Base-by-base conservation (phyloP, 2,797 vertebrate genomes). In the Chiroxiphia lanceolata region DNA sequence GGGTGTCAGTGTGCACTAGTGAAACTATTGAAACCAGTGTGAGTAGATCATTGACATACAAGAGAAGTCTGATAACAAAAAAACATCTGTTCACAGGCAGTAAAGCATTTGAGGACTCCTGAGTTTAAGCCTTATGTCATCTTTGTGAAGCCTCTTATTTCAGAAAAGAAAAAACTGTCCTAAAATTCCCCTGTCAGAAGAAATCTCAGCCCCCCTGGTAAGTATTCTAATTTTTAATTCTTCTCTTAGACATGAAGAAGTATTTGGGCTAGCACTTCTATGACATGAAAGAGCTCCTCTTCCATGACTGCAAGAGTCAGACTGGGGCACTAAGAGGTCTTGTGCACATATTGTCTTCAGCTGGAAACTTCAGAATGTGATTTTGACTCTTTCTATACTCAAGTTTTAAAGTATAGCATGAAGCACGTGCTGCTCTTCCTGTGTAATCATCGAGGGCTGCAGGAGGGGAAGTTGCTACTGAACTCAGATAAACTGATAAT, bases 121-220 rank as follows among this genome's bases (percentile, higher is more conserved):
- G 99, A 99, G 89, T 99, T 99, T 95, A 99, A 98, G 93, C 99
- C 99, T 9, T 99, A 98, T 2, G 90, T 99, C 87, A 97, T 99
- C 91, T 99, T 99, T 84, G 98, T 99, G 87, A 99, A 98, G 96
- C 99, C 99, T 77, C 98, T 93, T 13, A 83, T 99, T 86, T 95
- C 94, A 21, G 98, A 99, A 40, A 97, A 97, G 94, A 97, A 96
- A 94, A 97, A 95, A 86, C 97, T 3, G 97, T 96, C 16, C 97
- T 98, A 22, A 98, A 97, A 50, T 98, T 20, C 98, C 98, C 42
- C 96, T 96, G 87, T 98, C 98, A 82, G 99, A 98, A 71, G 99
- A 99, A 74, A 97, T 97, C 44, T 94, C 95, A 78, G 12, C 76
- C 22, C 72, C 83, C 1, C 70, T 97, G 60, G 98, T 98, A 94